phyloP scores from a whole-genome alignment of 2,888 invertebrate species.

The Trachelus tabidus region DNA sequence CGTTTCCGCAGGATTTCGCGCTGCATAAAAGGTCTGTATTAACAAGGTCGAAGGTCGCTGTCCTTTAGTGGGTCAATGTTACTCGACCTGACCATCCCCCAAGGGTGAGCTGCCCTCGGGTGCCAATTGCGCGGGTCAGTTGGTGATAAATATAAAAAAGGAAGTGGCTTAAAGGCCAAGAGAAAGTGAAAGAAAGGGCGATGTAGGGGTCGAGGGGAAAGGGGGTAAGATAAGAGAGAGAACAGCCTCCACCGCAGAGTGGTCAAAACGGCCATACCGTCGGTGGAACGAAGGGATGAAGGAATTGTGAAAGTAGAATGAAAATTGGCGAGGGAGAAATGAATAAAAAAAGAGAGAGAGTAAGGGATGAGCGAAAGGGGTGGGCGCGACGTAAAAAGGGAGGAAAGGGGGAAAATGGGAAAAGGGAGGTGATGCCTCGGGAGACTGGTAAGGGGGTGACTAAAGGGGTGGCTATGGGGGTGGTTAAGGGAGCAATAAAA shows the following conservation, averaged over 20 bases:
- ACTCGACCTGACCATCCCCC: background rate
- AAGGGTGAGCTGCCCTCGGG: background rate
- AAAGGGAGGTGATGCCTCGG: constrained; percentile 8
- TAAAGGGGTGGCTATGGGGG: constrained; percentile 16
- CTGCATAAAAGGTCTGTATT: background rate
- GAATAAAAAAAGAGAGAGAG: constrained; percentile 20
- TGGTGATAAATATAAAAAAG: constrained; percentile 40
- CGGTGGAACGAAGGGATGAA: background rate
- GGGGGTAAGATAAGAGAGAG: background rate
- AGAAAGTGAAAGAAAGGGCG: constrained; percentile 22
- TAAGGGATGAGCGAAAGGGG: constrained; percentile 22
- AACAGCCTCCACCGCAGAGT: constrained; percentile 20
- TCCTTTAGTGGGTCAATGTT: background rate
- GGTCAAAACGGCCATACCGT: background rate
- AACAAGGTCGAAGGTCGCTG: background rate
- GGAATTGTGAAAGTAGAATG: constrained; percentile 22
- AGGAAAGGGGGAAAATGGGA: constrained; percentile 9
- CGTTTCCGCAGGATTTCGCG: background rate
- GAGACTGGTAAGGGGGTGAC: constrained; percentile 20
- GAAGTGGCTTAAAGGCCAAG: constrained; percentile 31
- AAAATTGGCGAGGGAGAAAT: constrained; percentile 15
- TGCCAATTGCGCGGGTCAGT: constrained; percentile 47
- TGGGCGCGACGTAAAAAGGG: background rate
- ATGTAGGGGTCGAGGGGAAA: background rate
- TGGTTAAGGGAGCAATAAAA: constrained; percentile 55